A percentile compares a stretch with the other conserved stretches of the same genome.
Conservation (phyloP, 2,113 vertebrate species). For the Elaphurus davidianus region DNA sequence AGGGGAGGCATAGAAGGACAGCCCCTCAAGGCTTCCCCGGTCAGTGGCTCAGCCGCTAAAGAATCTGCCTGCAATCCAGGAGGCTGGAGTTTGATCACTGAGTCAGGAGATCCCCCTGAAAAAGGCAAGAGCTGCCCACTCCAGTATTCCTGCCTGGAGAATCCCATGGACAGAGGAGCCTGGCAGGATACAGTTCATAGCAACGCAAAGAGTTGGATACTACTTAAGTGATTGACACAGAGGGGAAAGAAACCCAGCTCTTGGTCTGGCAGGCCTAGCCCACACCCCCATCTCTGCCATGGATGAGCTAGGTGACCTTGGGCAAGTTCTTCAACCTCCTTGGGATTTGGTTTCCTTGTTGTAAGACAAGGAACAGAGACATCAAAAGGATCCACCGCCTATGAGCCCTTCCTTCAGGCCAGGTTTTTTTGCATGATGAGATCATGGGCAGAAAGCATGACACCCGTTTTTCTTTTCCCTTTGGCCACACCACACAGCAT, state of each 20-base stretch:
- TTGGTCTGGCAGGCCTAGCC: not conserved
- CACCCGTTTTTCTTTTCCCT: not conserved
- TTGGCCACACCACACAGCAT: not conserved
- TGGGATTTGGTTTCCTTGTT: not conserved
- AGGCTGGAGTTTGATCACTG: not conserved
- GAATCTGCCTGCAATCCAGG: not conserved
- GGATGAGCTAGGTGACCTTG: not conserved
- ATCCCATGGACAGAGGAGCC: not conserved
- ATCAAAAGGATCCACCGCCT: not conserved
- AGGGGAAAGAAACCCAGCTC: not conserved
- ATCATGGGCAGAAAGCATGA: accelerated
- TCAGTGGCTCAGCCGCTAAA: not conserved
- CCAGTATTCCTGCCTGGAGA: not conserved
- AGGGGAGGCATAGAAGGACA: not conserved
- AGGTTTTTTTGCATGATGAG: not conserved
- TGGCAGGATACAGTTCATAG: not conserved
- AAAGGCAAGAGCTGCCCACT: not conserved
- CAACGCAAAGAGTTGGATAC: accelerated
- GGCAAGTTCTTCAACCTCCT: not conserved
- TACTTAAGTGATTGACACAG: not conserved
- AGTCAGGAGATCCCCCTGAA: not conserved
- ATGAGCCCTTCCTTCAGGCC: not conserved
- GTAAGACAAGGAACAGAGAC: not conserved
- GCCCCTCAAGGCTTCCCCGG: not conserved
- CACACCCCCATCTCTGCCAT: not conserved